Evolutionary conservation across 1,140 invertebrate genomes (phyloP).

Genomic region (Papilio machaon): DNA sequence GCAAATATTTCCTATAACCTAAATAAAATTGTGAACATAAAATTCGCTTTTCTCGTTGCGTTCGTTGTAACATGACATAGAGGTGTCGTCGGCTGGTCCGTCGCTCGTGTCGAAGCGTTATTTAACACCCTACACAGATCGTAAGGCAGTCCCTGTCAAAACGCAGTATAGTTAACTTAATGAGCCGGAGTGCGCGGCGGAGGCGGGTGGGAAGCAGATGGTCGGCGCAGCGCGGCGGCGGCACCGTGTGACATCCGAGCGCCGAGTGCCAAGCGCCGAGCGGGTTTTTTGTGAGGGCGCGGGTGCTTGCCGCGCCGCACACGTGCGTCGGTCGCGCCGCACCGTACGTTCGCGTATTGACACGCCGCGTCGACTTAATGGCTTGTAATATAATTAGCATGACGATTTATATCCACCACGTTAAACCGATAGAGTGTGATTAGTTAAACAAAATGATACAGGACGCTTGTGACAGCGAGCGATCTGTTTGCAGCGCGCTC

Average conservation of each 20-base stretch:
- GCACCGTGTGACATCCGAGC: neutral
- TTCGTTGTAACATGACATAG: neutral
- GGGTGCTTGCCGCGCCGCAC: neutral
- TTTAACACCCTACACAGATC: slow-evolving; percentile 13
- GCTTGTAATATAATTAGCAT: slow-evolving; percentile 20
- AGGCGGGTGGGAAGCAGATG: slow-evolving; percentile 16
- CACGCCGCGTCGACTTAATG: slow-evolving; percentile 9
- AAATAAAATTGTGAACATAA: neutral
- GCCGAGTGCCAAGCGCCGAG: neutral
- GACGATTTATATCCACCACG: slow-evolving; percentile 20
- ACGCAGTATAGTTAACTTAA: slow-evolving; percentile 5
- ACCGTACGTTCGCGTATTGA: neutral
- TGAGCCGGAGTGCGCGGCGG: neutral
- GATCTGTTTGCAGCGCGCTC: neutral
- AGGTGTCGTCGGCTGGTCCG: neutral
- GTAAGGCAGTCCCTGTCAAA: slow-evolving; percentile 2
- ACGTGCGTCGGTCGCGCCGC: slow-evolving; percentile 5
- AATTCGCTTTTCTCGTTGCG: neutral
- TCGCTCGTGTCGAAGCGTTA: slow-evolving; percentile 3
- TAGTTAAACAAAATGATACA: slow-evolving; percentile 20
- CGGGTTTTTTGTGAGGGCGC: neutral
- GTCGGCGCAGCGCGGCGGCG: slow-evolving; percentile 7
- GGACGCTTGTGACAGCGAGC: neutral
- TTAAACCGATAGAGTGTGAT: slow-evolving; percentile 15
- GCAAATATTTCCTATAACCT: neutral